Evolutionary conservation across 2,888 invertebrate species (phyloP).

Genomic region (Adelphocoris suturalis): DNA sequence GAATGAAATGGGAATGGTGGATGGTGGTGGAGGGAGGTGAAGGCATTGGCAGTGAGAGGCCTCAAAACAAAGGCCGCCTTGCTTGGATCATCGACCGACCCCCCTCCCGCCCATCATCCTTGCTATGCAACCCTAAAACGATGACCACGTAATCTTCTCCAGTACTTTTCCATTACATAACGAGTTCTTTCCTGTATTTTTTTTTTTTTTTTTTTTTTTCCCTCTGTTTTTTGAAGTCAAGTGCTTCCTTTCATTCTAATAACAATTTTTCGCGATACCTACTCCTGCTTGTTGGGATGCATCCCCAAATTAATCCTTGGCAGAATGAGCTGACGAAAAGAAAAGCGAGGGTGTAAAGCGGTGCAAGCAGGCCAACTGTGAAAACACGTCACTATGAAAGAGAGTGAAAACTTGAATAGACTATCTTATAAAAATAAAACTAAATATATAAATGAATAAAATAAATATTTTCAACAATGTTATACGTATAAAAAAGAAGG

Average conservation of each 20-base stretch:
- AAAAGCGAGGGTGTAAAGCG: neutral
- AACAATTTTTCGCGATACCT: constrained; percentile 44
- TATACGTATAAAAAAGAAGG: no score
- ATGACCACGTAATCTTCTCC: constrained; percentile 55
- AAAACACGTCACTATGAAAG: neutral
- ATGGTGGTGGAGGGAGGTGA: neutral
- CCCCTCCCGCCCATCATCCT: neutral
- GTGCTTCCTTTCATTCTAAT: constrained; percentile 50
- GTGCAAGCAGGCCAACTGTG: constrained; percentile 15
- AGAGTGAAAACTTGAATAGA: neutral
- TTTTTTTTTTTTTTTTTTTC: neutral
- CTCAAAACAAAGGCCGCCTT: constrained; percentile 45
- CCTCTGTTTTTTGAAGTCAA: constrained; percentile 30
- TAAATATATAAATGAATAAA: no score
- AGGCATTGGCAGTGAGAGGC: constrained; percentile 44
- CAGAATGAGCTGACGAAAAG: neutral
- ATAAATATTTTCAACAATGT: no score
- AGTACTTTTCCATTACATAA: constrained; percentile 55
- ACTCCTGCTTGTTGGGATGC: constrained; percentile 15
- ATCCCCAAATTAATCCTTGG: constrained; percentile 54
- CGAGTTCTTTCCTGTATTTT: constrained; percentile 40
- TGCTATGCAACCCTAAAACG: constrained; percentile 32
- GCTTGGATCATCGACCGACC: constrained; percentile 47
- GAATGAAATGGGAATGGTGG: constrained; percentile 9
- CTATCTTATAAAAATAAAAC: no score